Evolutionary conservation across 2,113 vertebrate genomes (phyloP), one percentile per base, ranked within the genome.

Genomic region (Cyprichromis sp.): DNA sequence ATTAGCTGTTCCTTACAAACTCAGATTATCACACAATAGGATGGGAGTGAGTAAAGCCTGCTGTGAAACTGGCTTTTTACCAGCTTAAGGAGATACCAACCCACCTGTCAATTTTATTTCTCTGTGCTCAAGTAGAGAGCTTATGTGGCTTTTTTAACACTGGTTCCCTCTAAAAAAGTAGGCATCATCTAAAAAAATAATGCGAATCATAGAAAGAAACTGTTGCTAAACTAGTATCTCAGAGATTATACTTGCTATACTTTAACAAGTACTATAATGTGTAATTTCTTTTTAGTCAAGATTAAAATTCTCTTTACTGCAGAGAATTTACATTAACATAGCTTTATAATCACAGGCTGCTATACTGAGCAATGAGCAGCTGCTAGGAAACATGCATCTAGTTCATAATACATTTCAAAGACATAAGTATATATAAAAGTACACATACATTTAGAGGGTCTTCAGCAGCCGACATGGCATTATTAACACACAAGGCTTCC

Each of bases 401-500:
- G 5, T 82, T 55, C 13, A 50, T 24, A 9, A 14, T 14, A 40
- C 63, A 68, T 21, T 68, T 38, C 34, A 40, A 68, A 14, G 19
- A 68, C 34, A 40, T 14, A 24, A 0, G 12, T 42, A 71, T 17
- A 73, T 45, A 47, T 73, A 52, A 6, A 9, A 59, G 54, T 13
- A 2, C 80, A 88, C 90, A 2, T 97, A 99, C 99, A 89, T 98
- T 98, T 83, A 98, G 97, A 90, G 98, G 97, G 57, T 99, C 97
- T 92, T 99, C 97, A 81, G 97, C 97, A 21, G 98, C 97, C 90
- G 98, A 98, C 97, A 99, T 98, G 3, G 98, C 98, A 40, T 99
- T 99, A 95, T 99, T 99, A 87, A 99, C 98, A 96, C 98, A 99
- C 21, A 99, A 96, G 50, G 98, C 98, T 95, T 99, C 99, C 91